Conservation (phyloP, 1,140 invertebrate genomes). For the Marisa cornuarietis region DNA sequence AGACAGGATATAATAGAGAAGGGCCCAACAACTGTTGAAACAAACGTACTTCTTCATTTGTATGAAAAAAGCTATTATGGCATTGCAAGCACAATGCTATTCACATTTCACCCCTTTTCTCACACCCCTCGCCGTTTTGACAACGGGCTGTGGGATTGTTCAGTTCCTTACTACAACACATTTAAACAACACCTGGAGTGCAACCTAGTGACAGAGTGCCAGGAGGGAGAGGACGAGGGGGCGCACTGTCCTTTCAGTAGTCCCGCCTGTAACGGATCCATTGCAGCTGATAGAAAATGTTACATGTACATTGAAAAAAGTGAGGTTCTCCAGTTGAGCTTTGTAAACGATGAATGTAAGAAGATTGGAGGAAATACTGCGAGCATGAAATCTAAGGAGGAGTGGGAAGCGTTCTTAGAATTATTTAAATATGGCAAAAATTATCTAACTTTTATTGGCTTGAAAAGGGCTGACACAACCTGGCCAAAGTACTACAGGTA, state of each 20-base stretch:
- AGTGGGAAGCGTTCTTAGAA: background rate
- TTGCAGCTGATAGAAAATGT: background rate
- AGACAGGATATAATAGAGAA: background rate
- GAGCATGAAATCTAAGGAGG: background rate
- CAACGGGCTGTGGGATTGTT: conserved; percentile 9
- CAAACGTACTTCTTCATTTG: background rate
- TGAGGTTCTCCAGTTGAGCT: no score
- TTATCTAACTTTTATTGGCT: background rate
- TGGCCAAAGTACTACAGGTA: background rate
- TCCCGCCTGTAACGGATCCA: background rate
- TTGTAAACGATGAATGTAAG: background rate
- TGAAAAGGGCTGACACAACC: background rate
- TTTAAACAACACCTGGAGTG: conserved; percentile 13
- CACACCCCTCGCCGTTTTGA: background rate
- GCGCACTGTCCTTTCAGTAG: background rate
- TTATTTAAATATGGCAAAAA: background rate
- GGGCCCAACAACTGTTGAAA: background rate
- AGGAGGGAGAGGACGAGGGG: conserved; percentile 5
- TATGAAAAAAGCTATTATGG: background rate
- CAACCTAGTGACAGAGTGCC: conserved; percentile 11
- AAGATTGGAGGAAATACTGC: background rate
- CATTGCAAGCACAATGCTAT: conserved; percentile 4
- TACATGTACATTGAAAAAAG: no score
- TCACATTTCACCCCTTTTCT: background rate
- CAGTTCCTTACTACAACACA: conserved; percentile 1